Conservation (phyloP, 2,113 vertebrate species). For the Mesoclemmys tuberculata region DNA sequence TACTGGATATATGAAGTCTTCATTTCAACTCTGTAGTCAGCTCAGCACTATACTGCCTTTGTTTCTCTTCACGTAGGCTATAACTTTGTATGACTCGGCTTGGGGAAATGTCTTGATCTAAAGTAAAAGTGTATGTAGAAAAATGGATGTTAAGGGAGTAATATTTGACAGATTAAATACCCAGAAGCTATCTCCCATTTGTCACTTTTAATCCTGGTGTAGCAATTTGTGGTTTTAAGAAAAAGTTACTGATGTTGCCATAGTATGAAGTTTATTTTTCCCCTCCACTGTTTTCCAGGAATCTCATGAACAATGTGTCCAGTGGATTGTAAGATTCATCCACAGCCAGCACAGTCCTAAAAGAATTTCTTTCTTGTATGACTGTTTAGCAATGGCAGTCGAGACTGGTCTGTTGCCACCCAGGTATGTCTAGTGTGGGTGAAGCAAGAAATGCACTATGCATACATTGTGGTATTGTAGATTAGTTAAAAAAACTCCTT, state of each 20-base stretch:
- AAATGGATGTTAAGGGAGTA: background rate
- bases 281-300: constrained; percentile 79
- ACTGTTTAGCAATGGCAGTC: constrained; percentile 97
- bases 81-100: background rate
- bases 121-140: background rate
- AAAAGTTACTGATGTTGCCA: background rate
- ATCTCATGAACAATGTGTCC: constrained; percentile 96
- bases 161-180: background rate
- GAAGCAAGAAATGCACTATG: rapidly evolving
- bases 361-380: constrained; percentile 97
- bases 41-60: background rate
- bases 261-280: background rate
- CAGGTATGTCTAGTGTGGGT: constrained; percentile 79
- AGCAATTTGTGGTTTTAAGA: background rate
- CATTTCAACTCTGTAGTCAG: background rate
- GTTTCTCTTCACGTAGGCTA: background rate
- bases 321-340: constrained; percentile 97
- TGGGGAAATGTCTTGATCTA: background rate
- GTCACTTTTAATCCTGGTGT: background rate
- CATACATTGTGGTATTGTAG: background rate
- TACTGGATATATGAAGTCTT: background rate
- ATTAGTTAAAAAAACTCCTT: background rate
- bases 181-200: background rate
- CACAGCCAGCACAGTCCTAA: constrained; percentile 97
- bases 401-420: constrained; percentile 93